Base-by-base conservation (phyloP, 2,113 vertebrate genomes). In the Urocitellus parryii region DNA sequence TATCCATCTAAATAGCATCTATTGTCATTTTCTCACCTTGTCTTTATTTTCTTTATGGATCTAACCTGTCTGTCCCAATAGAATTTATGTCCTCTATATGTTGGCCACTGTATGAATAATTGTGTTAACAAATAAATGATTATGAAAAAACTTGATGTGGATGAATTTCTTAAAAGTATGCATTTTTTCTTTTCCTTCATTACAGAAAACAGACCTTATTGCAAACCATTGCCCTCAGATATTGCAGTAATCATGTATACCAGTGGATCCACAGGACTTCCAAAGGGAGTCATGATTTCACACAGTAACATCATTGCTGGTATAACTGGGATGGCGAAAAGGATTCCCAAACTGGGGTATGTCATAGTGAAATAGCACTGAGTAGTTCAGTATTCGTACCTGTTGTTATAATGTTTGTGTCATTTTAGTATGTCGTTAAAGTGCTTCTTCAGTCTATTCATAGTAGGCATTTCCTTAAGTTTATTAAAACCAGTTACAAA, bases 161-260 rank as follows among this genome's bases (percentile, higher is more conserved):
- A 67, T 68, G 17, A 61, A n/a, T 93, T 87, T 87, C 92, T 96
- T 10, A 94, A 61, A 79, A 89, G 22, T 51, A 4, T 87, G 13
- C 93, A n/a, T 91, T 2, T 90, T 34, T 88, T 42, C 67, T 3
- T 87, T 87, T 74, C 63, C 48, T 96, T 81, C 29, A 29, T 53
- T 85, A 17, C 98, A 99, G 99, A 98, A 96, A 96, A 73, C 25
- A 97, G 97, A 86, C 97, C 97, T 85, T 85, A 93, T 0, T 98
- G 92, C 70, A 98, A 97, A 79, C 99, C 99, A 0, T 53, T 98
- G 83, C 98, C 99, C 20, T 98, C 98, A 0, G 99, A 99, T 96
- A 98, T 99, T 0, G 99, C 99, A 0, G 99, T 99, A 86, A 99
- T 99, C 98, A 99, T 99, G 99, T 99, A 99, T 95, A 99, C 99